A percentile compares a stretch with the other conserved stretches of the same genome.
Conservation (phyloP, 2,113 vertebrate species). For the Steatornis caripensis region DNA sequence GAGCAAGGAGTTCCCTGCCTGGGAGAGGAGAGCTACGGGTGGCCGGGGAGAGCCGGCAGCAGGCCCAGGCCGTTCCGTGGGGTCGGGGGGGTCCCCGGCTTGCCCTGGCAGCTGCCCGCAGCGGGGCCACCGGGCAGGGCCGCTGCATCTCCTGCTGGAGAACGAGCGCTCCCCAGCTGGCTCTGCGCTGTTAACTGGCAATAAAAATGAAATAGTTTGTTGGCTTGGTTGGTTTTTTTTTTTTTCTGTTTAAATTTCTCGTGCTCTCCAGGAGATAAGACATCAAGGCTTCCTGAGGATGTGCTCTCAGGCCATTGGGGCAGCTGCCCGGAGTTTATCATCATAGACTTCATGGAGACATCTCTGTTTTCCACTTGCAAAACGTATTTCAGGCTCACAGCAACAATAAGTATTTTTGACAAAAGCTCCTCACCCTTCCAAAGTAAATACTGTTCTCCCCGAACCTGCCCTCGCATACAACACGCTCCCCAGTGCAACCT, state of each 20-base stretch:
- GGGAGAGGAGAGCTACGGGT: neutral
- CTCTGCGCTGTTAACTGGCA: neutral
- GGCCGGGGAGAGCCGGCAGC: neutral
- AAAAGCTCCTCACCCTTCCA: constrained; percentile 69
- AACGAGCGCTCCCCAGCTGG: neutral
- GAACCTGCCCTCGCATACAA: neutral
- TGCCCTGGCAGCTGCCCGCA: neutral
- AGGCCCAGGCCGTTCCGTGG: neutral
- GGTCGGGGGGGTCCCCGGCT: too few relatives aligned
- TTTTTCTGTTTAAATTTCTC: neutral
- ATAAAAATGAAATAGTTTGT: neutral
- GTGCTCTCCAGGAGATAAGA: constrained; percentile 61
- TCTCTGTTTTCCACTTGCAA: constrained; percentile 72
- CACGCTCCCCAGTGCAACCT: neutral
- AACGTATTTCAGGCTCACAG: constrained; percentile 72
- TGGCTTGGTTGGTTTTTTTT: too few relatives aligned
- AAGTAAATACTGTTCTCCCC: constrained; percentile 64
- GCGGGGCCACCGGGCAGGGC: neutral
- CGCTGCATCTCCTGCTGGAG: neutral
- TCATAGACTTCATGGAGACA: constrained; percentile 68
- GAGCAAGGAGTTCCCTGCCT: neutral
- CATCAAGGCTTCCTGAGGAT: constrained; percentile 73
- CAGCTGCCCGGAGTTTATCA: constrained; percentile 63
- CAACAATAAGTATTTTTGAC: constrained; percentile 71
- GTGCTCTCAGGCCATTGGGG: constrained; percentile 26